Evolutionary conservation across 2,888 invertebrate species (phyloP).

Genomic region (Sepioteuthis lessoniana): DNA sequence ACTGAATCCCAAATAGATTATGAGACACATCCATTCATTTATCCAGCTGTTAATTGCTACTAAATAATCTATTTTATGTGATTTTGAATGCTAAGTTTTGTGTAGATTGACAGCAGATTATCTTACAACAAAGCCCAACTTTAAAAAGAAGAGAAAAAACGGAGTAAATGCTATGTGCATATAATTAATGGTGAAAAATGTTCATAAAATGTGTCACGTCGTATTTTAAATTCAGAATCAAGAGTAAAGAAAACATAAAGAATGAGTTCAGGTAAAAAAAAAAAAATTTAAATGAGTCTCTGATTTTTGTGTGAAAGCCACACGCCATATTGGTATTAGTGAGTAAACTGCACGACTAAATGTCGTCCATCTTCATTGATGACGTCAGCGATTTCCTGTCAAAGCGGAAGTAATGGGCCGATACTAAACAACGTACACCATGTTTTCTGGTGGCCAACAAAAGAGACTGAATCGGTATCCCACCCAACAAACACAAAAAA

Average conservation of each 20-base stretch:
- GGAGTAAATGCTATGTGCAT: not conserved
- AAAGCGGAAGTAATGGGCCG: not conserved
- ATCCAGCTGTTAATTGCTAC: too few relatives aligned
- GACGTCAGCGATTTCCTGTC: not conserved
- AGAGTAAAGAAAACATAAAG: not conserved
- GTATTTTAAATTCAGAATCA: not conserved
- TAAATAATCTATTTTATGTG: too few relatives aligned
- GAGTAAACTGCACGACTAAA: not conserved
- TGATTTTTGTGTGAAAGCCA: not conserved
- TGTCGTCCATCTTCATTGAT: conserved; percentile 21
- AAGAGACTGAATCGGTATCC: not conserved
- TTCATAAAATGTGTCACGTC: not conserved
- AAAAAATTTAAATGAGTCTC: not conserved
- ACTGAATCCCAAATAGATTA: too few relatives aligned
- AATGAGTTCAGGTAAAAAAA: not conserved
- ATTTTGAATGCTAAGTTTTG: too few relatives aligned
- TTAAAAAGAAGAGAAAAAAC: too few relatives aligned
- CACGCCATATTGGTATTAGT: not conserved
- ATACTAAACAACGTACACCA: not conserved
- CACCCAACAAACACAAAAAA: too few relatives aligned
- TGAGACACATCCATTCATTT: too few relatives aligned
- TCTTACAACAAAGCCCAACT: too few relatives aligned
- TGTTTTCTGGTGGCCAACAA: conserved; percentile 16
- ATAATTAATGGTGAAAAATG: not conserved
- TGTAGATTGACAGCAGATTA: too few relatives aligned